Evolutionary conservation across 2,797 vertebrate genomes (phyloP).

Genomic region (Gymnopithys bicolor): DNA sequence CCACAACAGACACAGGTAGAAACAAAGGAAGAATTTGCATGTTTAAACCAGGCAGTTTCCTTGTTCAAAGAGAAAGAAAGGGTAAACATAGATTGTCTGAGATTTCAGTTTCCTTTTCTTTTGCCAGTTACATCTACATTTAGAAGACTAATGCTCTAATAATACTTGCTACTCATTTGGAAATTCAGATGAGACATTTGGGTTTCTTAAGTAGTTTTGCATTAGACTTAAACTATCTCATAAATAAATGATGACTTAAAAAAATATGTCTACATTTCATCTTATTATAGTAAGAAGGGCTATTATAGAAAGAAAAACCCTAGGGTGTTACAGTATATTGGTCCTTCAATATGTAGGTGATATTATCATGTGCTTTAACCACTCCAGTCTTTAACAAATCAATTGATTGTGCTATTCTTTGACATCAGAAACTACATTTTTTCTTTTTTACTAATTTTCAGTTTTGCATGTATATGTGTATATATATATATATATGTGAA

Average conservation of each 20-base stretch:
- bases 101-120: constrained; percentile 23
- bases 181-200: constrained; percentile 67
- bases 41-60: not conserved
- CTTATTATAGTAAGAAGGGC: constrained; percentile 36
- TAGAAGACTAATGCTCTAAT: constrained; percentile 65
- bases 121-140: constrained; percentile 4
- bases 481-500: not conserved
- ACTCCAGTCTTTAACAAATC: not conserved
- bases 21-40: not conserved
- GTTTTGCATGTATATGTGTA: not conserved
- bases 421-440: not conserved
- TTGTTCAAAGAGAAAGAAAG: not conserved
- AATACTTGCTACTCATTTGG: constrained; percentile 53
- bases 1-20: not conserved
- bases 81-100: not conserved
- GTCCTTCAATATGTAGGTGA: constrained; percentile 21
- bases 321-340: not conserved
- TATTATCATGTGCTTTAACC: constrained; percentile 1
- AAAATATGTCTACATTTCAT: constrained; percentile 52
- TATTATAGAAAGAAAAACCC: constrained; percentile 39
- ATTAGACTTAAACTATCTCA: constrained; percentile 60
- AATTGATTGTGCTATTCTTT: not conserved
- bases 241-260: constrained; percentile 63
- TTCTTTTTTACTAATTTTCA: not conserved
- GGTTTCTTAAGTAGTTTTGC: constrained; percentile 58